Percentiles rank a stretch among this genome's conserved stretches.
These are phyloP conservation scores for Amblyopsis rosae DNA, from an alignment of 2,113 vertebrate genomes.

Conservation along the genomic window DNA sequence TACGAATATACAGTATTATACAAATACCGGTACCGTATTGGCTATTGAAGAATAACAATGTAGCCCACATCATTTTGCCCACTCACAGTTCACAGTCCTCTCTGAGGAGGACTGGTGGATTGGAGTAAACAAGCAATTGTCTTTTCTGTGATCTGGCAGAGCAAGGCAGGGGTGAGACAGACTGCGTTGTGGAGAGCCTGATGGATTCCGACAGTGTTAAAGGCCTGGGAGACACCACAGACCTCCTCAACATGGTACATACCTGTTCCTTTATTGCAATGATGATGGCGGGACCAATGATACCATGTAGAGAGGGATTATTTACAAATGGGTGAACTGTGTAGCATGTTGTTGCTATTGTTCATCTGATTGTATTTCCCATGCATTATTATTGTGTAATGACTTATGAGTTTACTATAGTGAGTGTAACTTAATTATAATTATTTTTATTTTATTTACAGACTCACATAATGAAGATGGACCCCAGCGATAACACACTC, in stretches of 20 bases:
- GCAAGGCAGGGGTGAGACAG: slow-evolving; percentile 47
- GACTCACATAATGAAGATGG: slow-evolving; percentile 76
- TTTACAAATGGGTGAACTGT: too few species aligned
- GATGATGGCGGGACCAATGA: neutral
- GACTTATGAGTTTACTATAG: too few species aligned
- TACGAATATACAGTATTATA: neutral
- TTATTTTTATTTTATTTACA: slow-evolving; percentile 22
- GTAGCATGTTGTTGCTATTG: too few species aligned
- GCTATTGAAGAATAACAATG: neutral
- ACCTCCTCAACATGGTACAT: slow-evolving; percentile 89
- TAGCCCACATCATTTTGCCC: neutral
- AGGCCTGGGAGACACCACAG: slow-evolving; percentile 84
- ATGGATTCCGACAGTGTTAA: slow-evolving; percentile 78
- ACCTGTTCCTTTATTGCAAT: neutral
- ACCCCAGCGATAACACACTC: slow-evolving; percentile 59
- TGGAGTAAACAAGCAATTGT: neutral
- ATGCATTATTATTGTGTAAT: too few species aligned
- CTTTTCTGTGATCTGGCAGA: slow-evolving; percentile 59
- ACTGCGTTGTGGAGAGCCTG: slow-evolving; percentile 68
- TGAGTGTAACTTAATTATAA: neutral
- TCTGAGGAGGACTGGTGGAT: neutral
- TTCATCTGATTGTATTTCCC: too few species aligned
- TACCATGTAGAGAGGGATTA: too few species aligned
- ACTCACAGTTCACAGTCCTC: too few species aligned
- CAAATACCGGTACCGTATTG: neutral